Conservation (phyloP, 2,113 vertebrate species). For the Arenaria interpres region DNA sequence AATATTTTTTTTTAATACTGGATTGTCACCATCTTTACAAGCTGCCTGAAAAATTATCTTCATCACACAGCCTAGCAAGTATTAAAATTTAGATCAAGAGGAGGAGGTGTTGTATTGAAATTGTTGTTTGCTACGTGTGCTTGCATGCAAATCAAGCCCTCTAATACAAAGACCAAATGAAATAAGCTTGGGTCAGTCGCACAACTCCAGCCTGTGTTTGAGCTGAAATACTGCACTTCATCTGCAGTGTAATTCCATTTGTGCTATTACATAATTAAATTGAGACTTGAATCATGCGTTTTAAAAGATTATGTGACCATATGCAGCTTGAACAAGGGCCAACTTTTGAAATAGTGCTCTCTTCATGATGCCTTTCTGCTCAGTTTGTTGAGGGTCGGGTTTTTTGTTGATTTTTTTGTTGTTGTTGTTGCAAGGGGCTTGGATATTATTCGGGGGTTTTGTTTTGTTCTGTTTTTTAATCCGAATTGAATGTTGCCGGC, state of each 20-base stretch:
- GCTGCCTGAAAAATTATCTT: conserved; percentile 3
- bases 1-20: neutral
- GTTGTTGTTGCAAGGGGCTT: neutral
- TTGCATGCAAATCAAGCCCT: conserved; percentile 56
- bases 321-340: conserved; percentile 92
- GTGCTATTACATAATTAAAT: conserved; percentile 97
- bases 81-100: conserved; percentile 8
- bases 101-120: neutral
- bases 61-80: neutral
- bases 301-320: conserved; percentile 98
- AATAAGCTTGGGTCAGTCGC: conserved; percentile 71
- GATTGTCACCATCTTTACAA: neutral
- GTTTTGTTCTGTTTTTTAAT: conserved; percentile 50
- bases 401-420: conserved; percentile 6
- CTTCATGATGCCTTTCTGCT: conserved; percentile 79
- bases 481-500: conserved; percentile 75
- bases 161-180: conserved; percentile 75
- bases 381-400: conserved; percentile 26
- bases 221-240: conserved; percentile 81
- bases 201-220: conserved; percentile 69
- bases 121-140: neutral
- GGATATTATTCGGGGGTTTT: neutral
- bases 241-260: conserved; percentile 92
- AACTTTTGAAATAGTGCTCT: conserved; percentile 79
- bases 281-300: conserved; percentile 88